Evolutionary conservation across 2,113 vertebrate genomes (phyloP).

Genomic region (Brachypteracias leptosomus): DNA sequence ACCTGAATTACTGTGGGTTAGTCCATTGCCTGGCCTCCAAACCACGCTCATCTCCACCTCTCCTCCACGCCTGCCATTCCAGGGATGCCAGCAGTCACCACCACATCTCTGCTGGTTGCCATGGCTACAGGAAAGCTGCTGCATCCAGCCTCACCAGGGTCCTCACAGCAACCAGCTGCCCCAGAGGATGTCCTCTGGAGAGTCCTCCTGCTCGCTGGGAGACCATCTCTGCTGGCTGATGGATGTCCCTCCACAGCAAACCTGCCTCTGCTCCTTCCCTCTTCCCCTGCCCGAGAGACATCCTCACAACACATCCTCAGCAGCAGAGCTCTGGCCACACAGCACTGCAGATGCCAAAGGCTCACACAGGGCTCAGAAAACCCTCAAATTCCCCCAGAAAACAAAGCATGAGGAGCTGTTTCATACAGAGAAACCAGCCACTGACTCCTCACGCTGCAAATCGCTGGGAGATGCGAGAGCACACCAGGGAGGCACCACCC

Average conservation of each 20-base stretch:
- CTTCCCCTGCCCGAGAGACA: rapidly evolving
- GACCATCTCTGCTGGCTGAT: neutral
- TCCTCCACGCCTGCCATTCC: rapidly evolving
- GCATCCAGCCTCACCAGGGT: neutral
- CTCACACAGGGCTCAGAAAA: neutral
- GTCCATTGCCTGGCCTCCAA: neutral
- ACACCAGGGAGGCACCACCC: rapidly evolving
- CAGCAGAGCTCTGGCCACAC: neutral
- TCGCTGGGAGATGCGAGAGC: neutral
- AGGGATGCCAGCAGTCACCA: neutral
- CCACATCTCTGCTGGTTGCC: neutral
- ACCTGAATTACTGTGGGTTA: neutral
- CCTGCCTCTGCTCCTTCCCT: too few relatives aligned
- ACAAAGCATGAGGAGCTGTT: neutral
- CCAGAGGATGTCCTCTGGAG: neutral
- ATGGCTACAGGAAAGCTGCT: neutral
- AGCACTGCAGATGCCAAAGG: neutral
- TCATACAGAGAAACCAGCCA: neutral
- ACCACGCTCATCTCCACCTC: neutral
- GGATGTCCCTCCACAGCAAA: neutral
- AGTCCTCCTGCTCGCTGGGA: neutral
- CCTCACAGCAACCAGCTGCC: rapidly evolving
- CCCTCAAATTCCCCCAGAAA: neutral
- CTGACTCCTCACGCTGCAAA: neutral
- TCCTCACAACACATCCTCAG: neutral